Evolutionary conservation across 2,797 vertebrate genomes (phyloP), one percentile per base, ranked within the genome.

Genomic region (Diplodus puntazzo): DNA sequence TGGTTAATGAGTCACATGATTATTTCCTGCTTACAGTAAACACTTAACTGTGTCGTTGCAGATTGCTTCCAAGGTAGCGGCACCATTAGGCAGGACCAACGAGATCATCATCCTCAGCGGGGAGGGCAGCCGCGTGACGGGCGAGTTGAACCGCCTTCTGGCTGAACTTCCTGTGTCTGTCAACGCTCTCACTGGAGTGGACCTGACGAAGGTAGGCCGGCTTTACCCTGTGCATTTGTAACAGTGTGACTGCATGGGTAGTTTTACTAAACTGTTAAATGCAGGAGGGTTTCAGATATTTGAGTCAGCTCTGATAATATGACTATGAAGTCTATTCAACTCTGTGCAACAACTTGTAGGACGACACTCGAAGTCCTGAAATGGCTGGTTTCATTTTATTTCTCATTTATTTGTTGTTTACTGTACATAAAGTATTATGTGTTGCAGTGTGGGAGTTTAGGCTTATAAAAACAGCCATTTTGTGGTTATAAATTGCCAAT

Each of bases 101-200:
- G 98, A 99, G 94, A 98, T 99, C 0, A 93, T 99, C 64, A 96
- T 99, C 88, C 96, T 99, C 64, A 96, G 96, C 0, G 97, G 98
- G 1, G 97, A 98, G 2, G 89, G 92, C 73, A 93, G 58, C 89
- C 96, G 92, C 0, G 81, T 96, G 30, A 96, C 95, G 0, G 89
- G 96, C 0, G 96, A 98, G 83, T 90, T 98, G 57, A 98, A 91
- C 88, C 97, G 96, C 3, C 93, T 99, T 18, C 87, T 98, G 90
- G 97, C 98, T 0, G 98, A 99, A 87, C 92, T 99, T 60, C 98
- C 98, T 0, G 95, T 95, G 52, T 96, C 97, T 0, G 95, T 99
- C 86, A 96, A 97, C 0, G 97, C 98, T 46, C 96, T 99, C 75
- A 98, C 98, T 0, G 98, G 98, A 0, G 94, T 99, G 75, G 97